Evolutionary conservation across 2,113 vertebrate species (phyloP).

Genomic region (Lucifuga dentata): DNA sequence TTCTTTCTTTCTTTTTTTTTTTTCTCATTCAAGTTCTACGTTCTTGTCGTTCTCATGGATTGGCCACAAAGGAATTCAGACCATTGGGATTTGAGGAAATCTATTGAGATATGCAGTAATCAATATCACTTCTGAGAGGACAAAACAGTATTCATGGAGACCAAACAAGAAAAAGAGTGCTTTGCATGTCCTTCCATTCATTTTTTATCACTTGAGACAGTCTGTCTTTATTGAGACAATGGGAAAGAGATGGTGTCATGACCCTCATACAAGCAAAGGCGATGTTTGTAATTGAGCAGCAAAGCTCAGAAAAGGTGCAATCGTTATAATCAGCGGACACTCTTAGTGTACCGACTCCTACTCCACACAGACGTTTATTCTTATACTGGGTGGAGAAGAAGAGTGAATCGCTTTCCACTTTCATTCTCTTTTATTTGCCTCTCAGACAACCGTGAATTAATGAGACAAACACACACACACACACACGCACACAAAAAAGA

Average conservation of each 20-base stretch:
- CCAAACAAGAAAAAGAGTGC: constrained; percentile 21
- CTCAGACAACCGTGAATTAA: constrained; percentile 49
- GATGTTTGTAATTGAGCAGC: constrained; percentile 63
- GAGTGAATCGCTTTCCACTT: constrained; percentile 16
- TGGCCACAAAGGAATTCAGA: constrained; percentile 15
- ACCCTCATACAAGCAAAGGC: constrained; percentile 52
- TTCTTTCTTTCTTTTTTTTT: no score
- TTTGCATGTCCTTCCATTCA: constrained; percentile 51
- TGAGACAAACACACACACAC: no score
- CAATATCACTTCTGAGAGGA: constrained; percentile 61
- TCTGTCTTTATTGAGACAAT: constrained; percentile 61
- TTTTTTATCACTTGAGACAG: constrained; percentile 37
- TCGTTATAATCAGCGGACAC: constrained; percentile 70
- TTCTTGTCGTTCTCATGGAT: neutral
- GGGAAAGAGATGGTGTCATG: constrained; percentile 59
- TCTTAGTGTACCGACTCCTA: neutral
- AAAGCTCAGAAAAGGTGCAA: constrained; percentile 52
- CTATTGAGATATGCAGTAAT: constrained; percentile 49
- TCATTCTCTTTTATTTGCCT: constrained; percentile 33
- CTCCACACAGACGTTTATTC: neutral
- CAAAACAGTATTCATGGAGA: constrained; percentile 47
- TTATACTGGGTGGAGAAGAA: neutral
- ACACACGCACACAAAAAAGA: constrained; percentile 16
- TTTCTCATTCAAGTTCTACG: no score
- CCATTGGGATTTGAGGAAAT: constrained; percentile 32